These are phyloP conservation scores for Cosmia trapezina DNA, from an alignment of 2,888 invertebrate species.

Conservation along the genomic window DNA sequence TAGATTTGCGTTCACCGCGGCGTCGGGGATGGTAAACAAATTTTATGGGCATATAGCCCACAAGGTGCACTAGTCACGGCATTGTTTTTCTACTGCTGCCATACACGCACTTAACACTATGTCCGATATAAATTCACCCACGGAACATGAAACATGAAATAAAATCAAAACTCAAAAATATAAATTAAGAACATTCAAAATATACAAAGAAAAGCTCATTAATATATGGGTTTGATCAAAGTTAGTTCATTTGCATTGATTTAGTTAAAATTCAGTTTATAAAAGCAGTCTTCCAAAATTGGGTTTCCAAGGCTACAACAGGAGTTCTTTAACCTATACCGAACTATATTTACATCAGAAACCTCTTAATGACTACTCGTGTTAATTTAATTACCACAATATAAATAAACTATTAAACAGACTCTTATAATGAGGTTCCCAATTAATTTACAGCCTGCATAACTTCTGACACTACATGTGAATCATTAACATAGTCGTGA, in stretches of 20 bases:
- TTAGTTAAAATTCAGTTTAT: slow-evolving; percentile 3
- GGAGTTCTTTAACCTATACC: slow-evolving; percentile 42
- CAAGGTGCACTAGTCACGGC: slow-evolving; percentile 83
- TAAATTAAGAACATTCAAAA: too few species aligned
- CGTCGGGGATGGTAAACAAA: slow-evolving; percentile 79
- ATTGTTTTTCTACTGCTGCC: slow-evolving; percentile 77
- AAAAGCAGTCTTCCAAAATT: slow-evolving; percentile 15
- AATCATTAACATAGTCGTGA: slow-evolving; percentile 62
- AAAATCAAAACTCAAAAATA: not conserved
- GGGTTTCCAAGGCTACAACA: slow-evolving; percentile 1
- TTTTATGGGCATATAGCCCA: slow-evolving; percentile 81
- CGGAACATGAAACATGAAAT: not conserved
- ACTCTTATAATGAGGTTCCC: slow-evolving; percentile 47
- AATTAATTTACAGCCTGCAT: slow-evolving; percentile 54
- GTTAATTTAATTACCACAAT: slow-evolving; percentile 47
- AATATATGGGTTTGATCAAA: slow-evolving; percentile 8
- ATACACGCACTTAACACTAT: slow-evolving; percentile 83
- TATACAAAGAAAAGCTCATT: not conserved
- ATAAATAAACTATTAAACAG: slow-evolving; percentile 47
- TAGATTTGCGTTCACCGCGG: slow-evolving; percentile 73
- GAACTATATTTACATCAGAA: slow-evolving; percentile 33
- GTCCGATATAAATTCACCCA: slow-evolving; percentile 52
- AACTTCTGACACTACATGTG: slow-evolving; percentile 57
- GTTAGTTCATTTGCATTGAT: slow-evolving; percentile 22
- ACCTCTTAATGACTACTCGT: slow-evolving; percentile 26